Base-by-base conservation (phyloP, 2,797 vertebrate genomes). In the Craterocephalus amniculus region DNA sequence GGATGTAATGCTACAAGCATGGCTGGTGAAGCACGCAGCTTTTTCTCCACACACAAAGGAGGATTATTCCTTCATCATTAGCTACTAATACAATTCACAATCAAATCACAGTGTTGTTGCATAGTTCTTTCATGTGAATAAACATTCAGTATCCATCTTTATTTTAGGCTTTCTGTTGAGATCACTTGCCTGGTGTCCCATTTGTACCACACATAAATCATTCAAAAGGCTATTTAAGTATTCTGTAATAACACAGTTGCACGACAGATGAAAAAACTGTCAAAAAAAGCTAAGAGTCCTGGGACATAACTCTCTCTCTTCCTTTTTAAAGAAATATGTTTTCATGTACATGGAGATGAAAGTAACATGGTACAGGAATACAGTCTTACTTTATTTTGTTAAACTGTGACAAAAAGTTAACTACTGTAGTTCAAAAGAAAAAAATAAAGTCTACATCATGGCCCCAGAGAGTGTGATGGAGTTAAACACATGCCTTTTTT, bases 191-290 rank as follows among this genome's bases (percentile, higher is more conserved):
- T 59, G 26, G 22, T 35, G 6, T 22, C 49, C 45, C 32, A 13
- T 36, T 57, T 59, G 45, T 43, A 49, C 10, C 43, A 58, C 43
- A 7, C 24, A 51, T 32, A 51, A 49, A 58, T 32, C 26, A 22
- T 38, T 59, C 56, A 14, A 27, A 36, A 35, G 26, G 32, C 56
- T 68, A 38, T 68, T 68, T 59, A 68, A 68, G 43, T 59, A 26
- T 34, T 49, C 43, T 67, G 36, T 59, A 51, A 59, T 13, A 48
- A 34, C 22, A 49, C 16, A 35, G 56, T 59, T 48, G 24, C 57
- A 58, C 8, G 27, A 8, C 24, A 45, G 38, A 45, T 57, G 32
- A 27, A 7, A 45, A 45, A 45, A 45, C 54, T 57, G 54, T 57
- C 36, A 45, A 9, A 32, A 31, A 22, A 24, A 18, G 54, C 34